phyloP scores from a whole-genome alignment of 2,113 vertebrate species.

The Haemorhous mexicanus region DNA sequence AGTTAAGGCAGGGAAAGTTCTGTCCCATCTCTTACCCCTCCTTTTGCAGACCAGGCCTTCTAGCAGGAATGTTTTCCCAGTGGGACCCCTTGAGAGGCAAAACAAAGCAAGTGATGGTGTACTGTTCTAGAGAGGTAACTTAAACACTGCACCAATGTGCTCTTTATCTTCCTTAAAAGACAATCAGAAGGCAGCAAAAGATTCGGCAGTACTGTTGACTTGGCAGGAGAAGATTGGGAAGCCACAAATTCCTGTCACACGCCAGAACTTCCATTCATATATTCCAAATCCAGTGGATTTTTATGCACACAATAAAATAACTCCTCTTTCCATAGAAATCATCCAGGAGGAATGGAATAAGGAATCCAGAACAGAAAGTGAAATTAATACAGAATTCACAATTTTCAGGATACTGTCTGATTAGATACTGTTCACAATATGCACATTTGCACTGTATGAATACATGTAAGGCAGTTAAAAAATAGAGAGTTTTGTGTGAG shows the following conservation, averaged over 20 bases:
- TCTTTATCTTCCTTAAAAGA: neutral
- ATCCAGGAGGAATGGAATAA: neutral
- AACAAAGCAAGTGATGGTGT: neutral
- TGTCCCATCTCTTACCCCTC: neutral
- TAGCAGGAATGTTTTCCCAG: constrained; percentile 4
- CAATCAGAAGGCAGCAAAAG: neutral
- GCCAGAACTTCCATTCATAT: neutral
- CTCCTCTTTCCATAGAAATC: neutral
- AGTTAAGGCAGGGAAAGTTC: neutral
- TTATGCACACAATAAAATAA: neutral
- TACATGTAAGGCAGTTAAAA: neutral
- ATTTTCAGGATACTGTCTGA: neutral
- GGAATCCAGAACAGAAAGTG: neutral
- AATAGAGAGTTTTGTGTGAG: neutral
- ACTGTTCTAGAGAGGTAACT: neutral
- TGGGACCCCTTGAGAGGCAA: neutral
- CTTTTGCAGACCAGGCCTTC: constrained; percentile 14
- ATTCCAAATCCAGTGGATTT: neutral
- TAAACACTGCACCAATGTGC: neutral
- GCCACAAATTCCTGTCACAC: neutral
- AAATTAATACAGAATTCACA: neutral
- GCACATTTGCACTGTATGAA: neutral
- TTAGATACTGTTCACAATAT: neutral
- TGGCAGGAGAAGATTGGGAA: neutral
- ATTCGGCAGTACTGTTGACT: neutral